Evolutionary conservation across 2,113 vertebrate species (phyloP).

Genomic region (Scortum barcoo): DNA sequence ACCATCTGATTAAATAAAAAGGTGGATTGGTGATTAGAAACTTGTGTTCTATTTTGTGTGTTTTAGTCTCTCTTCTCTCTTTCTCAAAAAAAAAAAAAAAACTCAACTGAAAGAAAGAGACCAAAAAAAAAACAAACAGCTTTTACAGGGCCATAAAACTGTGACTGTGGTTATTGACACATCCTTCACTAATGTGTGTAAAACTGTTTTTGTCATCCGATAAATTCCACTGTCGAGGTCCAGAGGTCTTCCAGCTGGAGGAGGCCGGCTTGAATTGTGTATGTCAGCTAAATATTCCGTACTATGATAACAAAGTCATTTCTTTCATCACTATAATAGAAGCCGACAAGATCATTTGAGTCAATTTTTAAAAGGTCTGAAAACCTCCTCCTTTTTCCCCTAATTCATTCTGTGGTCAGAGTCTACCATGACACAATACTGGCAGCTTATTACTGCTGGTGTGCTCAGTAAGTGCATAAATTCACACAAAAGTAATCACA

Average conservation of each 20-base stretch:
- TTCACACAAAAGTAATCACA: constrained; percentile 1
- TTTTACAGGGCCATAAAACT: constrained; percentile 15
- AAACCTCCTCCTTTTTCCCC: background rate
- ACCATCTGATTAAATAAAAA: constrained; percentile 21
- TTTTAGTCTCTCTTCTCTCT: background rate
- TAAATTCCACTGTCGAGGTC: background rate
- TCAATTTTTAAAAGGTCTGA: constrained; percentile 10
- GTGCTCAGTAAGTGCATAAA: background rate
- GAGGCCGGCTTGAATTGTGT: background rate
- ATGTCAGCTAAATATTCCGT: constrained; percentile 21
- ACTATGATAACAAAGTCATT: constrained; percentile 23
- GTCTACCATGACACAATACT: constrained; percentile 16
- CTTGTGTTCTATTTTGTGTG: background rate
- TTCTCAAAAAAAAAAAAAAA: constrained; percentile 3
- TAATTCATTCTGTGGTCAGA: background rate
- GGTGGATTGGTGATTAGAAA: constrained; percentile 6
- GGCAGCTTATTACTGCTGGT: background rate
- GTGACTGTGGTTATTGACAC: constrained; percentile 29
- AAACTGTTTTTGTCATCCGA: constrained; percentile 13
- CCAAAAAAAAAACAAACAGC: background rate
- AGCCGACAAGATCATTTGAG: background rate
- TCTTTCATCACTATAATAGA: constrained; percentile 3
- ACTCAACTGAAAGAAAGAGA: constrained; percentile 1
- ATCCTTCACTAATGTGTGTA: constrained; percentile 6
- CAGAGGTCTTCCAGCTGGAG: background rate